Percentiles rank a stretch among this genome's conserved stretches.
Evolutionary conservation across 2,888 invertebrate species (phyloP).

Genomic region (Boloria selene): DNA sequence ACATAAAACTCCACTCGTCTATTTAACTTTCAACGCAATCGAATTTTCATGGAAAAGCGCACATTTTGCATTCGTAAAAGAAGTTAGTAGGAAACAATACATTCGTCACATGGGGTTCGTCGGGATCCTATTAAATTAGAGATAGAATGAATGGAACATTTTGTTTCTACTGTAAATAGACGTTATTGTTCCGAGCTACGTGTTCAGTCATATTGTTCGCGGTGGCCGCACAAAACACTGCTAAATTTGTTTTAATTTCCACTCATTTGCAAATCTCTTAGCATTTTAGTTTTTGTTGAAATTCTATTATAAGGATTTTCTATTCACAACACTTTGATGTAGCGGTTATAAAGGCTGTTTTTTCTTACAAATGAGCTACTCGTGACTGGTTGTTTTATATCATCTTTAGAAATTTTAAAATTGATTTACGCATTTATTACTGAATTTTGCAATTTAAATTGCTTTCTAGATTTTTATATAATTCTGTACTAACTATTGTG

Average conservation of each 20-base stretch:
- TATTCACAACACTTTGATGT: background rate
- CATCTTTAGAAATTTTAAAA: no score
- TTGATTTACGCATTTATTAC: no score
- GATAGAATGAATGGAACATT: constrained; percentile 44
- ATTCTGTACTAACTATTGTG: no score
- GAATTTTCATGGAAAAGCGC: constrained; percentile 43
- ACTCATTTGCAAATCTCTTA: constrained; percentile 27
- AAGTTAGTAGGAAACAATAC: constrained; percentile 51
- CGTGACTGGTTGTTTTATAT: no score
- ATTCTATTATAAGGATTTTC: constrained; percentile 4
- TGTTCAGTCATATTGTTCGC: constrained; percentile 41
- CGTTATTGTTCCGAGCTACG: constrained; percentile 36
- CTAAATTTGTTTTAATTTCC: constrained; percentile 33
- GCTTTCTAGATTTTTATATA: no score
- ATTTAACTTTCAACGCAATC: constrained; percentile 40
- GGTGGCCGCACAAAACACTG: constrained; percentile 27
- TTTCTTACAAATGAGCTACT: no score
- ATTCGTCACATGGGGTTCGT: constrained; percentile 54
- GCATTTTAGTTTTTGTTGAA: background rate
- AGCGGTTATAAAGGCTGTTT: background rate
- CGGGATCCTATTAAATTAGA: constrained; percentile 55
- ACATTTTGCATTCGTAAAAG: constrained; percentile 43
- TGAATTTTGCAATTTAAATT: no score
- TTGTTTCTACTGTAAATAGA: constrained; percentile 42
- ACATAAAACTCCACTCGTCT: constrained; percentile 8